phyloP scores from a whole-genome alignment of 2,113 vertebrate genomes.

The Malurus elegans region DNA sequence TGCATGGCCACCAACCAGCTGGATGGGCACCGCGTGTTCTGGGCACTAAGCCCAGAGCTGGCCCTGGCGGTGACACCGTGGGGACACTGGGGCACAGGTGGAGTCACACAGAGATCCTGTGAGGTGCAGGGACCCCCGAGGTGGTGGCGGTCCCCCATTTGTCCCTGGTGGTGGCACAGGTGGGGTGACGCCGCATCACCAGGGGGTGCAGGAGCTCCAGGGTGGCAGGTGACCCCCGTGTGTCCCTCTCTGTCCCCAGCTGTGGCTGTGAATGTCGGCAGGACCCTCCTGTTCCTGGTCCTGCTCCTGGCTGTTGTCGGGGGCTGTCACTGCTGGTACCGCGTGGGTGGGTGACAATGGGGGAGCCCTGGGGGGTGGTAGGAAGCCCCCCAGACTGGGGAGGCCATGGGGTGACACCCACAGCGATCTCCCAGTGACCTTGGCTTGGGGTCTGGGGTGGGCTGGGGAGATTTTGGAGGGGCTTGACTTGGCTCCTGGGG shows the following conservation, averaged over 20 bases:
- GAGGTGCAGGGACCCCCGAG: too few species aligned
- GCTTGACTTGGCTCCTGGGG: neutral
- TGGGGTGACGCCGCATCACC: neutral
- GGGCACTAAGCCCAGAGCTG: too few species aligned
- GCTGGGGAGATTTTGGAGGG: neutral
- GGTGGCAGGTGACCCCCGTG: neutral
- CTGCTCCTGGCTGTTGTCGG: neutral
- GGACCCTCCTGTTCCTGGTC: neutral
- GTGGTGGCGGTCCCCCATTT: too few species aligned
- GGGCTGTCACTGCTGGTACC: neutral
- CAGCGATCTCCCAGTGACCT: neutral
- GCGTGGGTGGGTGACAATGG: neutral
- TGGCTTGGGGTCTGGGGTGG: neutral
- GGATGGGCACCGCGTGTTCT: neutral
- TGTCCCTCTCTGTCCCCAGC: neutral
- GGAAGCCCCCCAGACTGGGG: neutral
- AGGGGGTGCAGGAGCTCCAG: too few species aligned
- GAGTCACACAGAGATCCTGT: too few species aligned
- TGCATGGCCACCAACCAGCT: neutral
- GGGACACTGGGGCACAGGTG: neutral
- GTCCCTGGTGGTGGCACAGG: too few species aligned
- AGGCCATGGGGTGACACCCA: too few species aligned
- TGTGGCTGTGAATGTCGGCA: neutral
- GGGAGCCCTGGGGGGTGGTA: neutral
- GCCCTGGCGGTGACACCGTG: neutral